Percentiles rank a stretch among this genome's conserved stretches.
Conservation (phyloP, 2,113 vertebrate species). For the Crotalus helleri region DNA sequence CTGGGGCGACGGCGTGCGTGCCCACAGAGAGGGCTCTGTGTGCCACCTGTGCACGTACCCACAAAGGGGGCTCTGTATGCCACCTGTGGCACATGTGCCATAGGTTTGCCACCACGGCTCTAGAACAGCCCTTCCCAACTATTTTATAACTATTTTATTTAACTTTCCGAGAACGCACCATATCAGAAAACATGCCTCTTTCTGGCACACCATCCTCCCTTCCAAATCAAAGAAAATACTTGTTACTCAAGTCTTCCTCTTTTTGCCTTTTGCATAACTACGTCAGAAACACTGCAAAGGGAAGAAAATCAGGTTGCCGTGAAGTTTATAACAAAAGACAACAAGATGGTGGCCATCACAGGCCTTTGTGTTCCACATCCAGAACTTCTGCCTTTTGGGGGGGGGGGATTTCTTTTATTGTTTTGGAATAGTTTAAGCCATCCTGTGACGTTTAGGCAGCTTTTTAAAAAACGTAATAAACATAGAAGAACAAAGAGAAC, state of each 20-base stretch:
- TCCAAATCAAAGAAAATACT: background rate
- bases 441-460: background rate
- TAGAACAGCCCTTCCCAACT: background rate
- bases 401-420: background rate
- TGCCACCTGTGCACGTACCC: no score
- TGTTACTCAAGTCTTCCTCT: no score
- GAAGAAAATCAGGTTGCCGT: background rate
- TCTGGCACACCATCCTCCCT: background rate
- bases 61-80: no score
- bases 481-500: background rate
- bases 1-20: no score
- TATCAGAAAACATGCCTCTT: background rate
- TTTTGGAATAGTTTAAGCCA: background rate
- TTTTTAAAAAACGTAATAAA: background rate
- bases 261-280: background rate
- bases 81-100: no score
- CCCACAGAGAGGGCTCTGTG: no score
- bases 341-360: background rate
- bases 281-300: background rate
- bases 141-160: no score
- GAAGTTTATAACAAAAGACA: background rate
- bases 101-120: no score
- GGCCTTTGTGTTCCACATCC: background rate
- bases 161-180: no score
- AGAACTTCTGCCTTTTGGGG: no score